Evolutionary conservation across 2,888 invertebrate species (phyloP).

Genomic region (Cantharis lateralis): DNA sequence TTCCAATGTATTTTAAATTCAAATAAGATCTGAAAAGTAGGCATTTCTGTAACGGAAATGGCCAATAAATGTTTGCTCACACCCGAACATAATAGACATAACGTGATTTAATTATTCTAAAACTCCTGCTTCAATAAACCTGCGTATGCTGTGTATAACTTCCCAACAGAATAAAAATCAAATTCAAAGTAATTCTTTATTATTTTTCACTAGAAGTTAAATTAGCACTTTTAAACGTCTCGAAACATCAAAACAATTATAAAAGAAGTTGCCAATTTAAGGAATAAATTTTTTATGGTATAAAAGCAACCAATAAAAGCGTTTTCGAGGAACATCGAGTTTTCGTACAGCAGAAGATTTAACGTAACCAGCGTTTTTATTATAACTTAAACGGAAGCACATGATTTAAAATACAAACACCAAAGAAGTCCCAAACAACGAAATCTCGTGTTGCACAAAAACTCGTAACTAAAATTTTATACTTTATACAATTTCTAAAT

Average conservation of each 20-base stretch:
- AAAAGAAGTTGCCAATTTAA: conserved; percentile 9
- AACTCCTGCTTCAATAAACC: no score
- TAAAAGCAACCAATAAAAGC: conserved; percentile 13
- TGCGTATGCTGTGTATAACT: no score
- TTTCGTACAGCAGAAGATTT: neutral
- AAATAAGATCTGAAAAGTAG: neutral
- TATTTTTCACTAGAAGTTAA: conserved; percentile 21
- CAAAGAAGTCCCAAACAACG: neutral
- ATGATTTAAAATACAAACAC: neutral
- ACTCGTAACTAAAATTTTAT: neutral
- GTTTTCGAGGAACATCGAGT: neutral
- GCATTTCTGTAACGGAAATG: neutral
- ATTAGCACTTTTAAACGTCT: conserved; percentile 19
- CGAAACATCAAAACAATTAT: conserved; percentile 11
- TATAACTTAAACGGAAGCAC: conserved; percentile 1
- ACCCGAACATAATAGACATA: no score
- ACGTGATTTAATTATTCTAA: no score
- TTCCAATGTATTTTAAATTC: neutral
- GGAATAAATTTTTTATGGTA: conserved; percentile 9
- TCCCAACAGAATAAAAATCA: neutral
- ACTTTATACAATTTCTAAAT: neutral
- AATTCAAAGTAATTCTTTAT: conserved; percentile 9
- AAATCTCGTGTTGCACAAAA: neutral
- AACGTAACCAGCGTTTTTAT: neutral
- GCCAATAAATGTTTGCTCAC: neutral